Conservation (phyloP, 1,140 invertebrate genomes). For the Ladona fulva region DNA sequence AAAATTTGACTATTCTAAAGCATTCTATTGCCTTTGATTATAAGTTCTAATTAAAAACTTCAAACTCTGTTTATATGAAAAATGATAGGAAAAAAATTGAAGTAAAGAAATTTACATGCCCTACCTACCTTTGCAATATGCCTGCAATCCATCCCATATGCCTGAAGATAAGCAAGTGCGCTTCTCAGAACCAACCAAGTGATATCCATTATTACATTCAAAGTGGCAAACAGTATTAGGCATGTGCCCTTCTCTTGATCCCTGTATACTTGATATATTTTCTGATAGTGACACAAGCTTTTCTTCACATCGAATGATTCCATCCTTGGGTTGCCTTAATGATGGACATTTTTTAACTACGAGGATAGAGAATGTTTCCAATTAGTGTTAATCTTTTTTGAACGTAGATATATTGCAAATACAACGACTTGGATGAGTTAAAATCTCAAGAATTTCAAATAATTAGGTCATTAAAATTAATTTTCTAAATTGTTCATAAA, state of each 20-base stretch:
- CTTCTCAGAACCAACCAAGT: slow-evolving; percentile 52
- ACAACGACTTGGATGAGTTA: too few relatives aligned
- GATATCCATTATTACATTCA: slow-evolving; percentile 51
- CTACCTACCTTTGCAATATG: slow-evolving; percentile 51
- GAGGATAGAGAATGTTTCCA: slow-evolving; percentile 24
- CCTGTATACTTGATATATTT: slow-evolving; percentile 25
- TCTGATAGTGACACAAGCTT: slow-evolving; percentile 38
- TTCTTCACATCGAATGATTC: slow-evolving; percentile 44
- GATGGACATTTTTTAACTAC: slow-evolving; percentile 51
- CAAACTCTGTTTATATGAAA: too few relatives aligned
- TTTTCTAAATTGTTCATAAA: too few relatives aligned
- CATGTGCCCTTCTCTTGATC: slow-evolving; percentile 28
- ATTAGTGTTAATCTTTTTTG: too few relatives aligned
- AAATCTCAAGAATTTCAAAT: too few relatives aligned
- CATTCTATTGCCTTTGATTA: too few relatives aligned
- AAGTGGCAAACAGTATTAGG: slow-evolving; percentile 59
- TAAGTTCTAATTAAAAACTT: too few relatives aligned
- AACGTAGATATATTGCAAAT: too few relatives aligned
- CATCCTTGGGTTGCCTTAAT: slow-evolving; percentile 44
- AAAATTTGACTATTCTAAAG: too few relatives aligned
- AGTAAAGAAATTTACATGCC: too few relatives aligned
- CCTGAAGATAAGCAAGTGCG: slow-evolving; percentile 57
- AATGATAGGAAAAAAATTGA: too few relatives aligned
- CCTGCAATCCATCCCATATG: slow-evolving; percentile 57
- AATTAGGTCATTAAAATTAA: too few relatives aligned